Conservation (phyloP, 2,797 vertebrate genomes). For the Parotocinclus haroldoi region DNA sequence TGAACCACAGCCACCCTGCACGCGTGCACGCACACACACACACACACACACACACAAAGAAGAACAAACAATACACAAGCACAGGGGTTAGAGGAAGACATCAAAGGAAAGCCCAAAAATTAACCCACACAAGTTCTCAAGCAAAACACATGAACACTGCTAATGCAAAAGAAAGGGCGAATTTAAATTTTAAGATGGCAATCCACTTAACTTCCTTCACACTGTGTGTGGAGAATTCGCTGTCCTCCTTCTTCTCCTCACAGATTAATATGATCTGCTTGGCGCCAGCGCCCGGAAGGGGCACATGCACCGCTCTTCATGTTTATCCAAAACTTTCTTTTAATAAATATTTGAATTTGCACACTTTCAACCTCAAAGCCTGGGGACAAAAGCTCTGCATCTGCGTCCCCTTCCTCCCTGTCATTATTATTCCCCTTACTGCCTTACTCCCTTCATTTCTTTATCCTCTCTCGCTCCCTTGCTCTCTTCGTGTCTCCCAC, state of each 20-base stretch:
- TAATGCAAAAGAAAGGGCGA: not conserved
- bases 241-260: constrained; percentile 46
- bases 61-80: constrained; percentile 34
- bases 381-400: constrained; percentile 63
- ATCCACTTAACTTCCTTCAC: constrained; percentile 8
- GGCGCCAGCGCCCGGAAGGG: constrained; percentile 59
- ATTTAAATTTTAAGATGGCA: constrained; percentile 37
- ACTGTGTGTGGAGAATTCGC: not conserved
- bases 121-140: constrained; percentile 27
- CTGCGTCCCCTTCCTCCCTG: constrained; percentile 56
- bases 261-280: constrained; percentile 62
- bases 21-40: constrained; percentile 33
- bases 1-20: constrained; percentile 76
- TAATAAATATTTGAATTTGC: constrained; percentile 82
- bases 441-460: constrained; percentile 7
- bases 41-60: constrained; percentile 1
- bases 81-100: constrained; percentile 27
- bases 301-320: constrained; percentile 59
- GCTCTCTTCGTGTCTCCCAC: not conserved
- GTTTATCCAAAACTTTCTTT: constrained; percentile 74
- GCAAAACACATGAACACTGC: constrained; percentile 15
- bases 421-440: not conserved
- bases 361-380: constrained; percentile 72
- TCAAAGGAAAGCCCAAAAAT: constrained; percentile 30
- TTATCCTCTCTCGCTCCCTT: constrained; percentile 10